Conservation (phyloP, 2,888 invertebrate species). For the Cryptocephalus primarius region DNA sequence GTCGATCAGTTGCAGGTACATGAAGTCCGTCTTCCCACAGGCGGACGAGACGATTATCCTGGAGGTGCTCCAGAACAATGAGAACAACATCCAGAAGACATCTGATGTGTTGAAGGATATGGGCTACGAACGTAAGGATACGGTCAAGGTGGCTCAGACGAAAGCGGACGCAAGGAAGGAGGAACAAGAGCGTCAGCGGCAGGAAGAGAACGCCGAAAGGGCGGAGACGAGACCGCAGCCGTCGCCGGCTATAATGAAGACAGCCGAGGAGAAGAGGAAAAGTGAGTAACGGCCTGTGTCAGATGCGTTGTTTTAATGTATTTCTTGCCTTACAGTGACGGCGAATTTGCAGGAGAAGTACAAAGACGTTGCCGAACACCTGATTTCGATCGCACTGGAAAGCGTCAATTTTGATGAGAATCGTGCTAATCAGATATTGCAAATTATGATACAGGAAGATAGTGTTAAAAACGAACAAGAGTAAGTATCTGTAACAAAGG, state of each 20-base stretch:
- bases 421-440: conserved; percentile 67
- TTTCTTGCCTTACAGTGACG: conserved; percentile 48
- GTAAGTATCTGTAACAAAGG: conserved; percentile 15
- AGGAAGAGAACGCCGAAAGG: conserved; percentile 12
- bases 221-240: conserved; percentile 8
- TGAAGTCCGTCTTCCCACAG: conserved; percentile 84
- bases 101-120: conserved; percentile 68
- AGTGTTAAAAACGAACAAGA: conserved; percentile 13
- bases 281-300: conserved; percentile 39
- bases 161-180: conserved; percentile 36
- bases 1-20: conserved; percentile 51
- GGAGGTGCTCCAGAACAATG: conserved; percentile 73
- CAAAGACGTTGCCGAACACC: conserved; percentile 64
- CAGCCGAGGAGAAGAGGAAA: conserved; percentile 55
- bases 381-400: conserved; percentile 76
- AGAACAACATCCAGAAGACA: conserved; percentile 83
- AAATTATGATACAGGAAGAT: conserved; percentile 61
- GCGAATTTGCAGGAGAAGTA: conserved; percentile 59
- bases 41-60: conserved; percentile 80
- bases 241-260: conserved; percentile 53
- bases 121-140: conserved; percentile 75
- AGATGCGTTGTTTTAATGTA: background rate
- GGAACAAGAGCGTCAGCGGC: conserved; percentile 12
- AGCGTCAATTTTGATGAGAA: conserved; percentile 79
- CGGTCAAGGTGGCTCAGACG: conserved; percentile 41